These are phyloP conservation scores for Syrphus vitripennis DNA, from an alignment of 2,888 invertebrate species.

Conservation along the genomic window DNA sequence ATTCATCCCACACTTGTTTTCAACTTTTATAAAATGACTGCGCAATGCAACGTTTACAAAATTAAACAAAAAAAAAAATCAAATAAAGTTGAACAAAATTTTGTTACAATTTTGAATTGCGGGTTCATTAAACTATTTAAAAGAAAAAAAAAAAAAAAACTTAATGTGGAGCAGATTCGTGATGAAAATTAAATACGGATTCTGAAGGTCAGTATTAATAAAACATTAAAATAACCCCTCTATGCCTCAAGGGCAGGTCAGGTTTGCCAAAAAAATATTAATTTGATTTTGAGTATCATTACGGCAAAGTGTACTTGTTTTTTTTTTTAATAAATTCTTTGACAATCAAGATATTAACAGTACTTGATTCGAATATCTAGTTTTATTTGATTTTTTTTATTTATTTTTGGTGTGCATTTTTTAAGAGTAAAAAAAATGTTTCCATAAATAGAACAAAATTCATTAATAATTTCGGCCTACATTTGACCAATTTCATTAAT, in stretches of 20 bases:
- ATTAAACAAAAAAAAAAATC: neutral
- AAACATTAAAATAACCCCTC: neutral
- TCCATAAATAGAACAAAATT: neutral
- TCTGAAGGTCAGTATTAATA: constrained; percentile 36
- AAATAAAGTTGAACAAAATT: constrained; percentile 7
- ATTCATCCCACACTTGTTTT: constrained; percentile 23
- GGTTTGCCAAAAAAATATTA: neutral
- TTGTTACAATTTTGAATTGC: neutral
- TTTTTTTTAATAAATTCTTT: no score
- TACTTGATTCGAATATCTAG: no score
- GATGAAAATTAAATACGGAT: neutral
- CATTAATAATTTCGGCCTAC: neutral
- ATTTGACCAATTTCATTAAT: constrained; percentile 6
- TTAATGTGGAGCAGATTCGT: neutral
- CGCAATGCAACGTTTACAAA: neutral
- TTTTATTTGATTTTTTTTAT: no score
- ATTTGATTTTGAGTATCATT: neutral
- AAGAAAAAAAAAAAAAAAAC: neutral
- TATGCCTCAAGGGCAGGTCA: neutral
- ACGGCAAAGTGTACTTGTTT: no score
- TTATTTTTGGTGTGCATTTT: no score
- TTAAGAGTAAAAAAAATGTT: neutral
- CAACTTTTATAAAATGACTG: neutral
- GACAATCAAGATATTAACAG: neutral
- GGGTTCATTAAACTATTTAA: constrained; percentile 12